Percentiles rank a stretch among this genome's conserved stretches.
Conservation (phyloP, 2,797 vertebrate genomes). For the Melanotaenia boesemani region DNA sequence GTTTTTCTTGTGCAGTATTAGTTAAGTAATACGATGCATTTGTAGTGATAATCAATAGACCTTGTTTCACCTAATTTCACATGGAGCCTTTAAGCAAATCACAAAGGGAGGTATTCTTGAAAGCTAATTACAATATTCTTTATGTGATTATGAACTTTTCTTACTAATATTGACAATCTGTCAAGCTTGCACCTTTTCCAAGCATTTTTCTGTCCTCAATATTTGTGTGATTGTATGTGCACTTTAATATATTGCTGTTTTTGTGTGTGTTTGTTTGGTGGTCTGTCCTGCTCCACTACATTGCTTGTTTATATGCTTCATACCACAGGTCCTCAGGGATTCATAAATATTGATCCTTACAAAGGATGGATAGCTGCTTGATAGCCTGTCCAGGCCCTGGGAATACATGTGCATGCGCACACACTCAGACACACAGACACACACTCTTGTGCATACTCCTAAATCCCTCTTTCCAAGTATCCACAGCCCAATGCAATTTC, state of each 20-base stretch:
- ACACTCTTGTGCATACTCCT: slow-evolving; percentile 25
- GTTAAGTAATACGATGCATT: slow-evolving; percentile 37
- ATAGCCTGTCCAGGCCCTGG: slow-evolving; percentile 92
- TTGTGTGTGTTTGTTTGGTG: slow-evolving; percentile 43
- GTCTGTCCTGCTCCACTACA: slow-evolving; percentile 77
- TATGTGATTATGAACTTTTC: slow-evolving; percentile 63
- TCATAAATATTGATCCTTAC: slow-evolving; percentile 99
- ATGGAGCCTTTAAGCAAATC: slow-evolving; percentile 46
- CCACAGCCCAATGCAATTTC: slow-evolving; percentile 41
- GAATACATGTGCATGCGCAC: slow-evolving; percentile 76
- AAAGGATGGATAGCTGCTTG: slow-evolving; percentile 97
- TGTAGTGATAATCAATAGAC: slow-evolving; percentile 54
- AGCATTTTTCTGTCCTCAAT: slow-evolving; percentile 2
- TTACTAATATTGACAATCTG: slow-evolving; percentile 52
- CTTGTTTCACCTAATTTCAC: slow-evolving; percentile 57
- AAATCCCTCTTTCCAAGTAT: slow-evolving; percentile 44
- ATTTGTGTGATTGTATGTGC: slow-evolving; percentile 50
- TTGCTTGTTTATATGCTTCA: slow-evolving; percentile 93
- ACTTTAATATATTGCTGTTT: slow-evolving; percentile 40
- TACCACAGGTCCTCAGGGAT: slow-evolving; percentile 94
- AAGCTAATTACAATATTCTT: slow-evolving; percentile 62
- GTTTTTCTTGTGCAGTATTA: slow-evolving; percentile 17
- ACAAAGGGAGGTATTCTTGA: slow-evolving; percentile 22
- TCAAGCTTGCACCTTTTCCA: not conserved
- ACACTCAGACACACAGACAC: slow-evolving; percentile 84